Evolutionary conservation across 2,888 invertebrate genomes (phyloP).

Genomic region (Sinotaia quadrata): DNA sequence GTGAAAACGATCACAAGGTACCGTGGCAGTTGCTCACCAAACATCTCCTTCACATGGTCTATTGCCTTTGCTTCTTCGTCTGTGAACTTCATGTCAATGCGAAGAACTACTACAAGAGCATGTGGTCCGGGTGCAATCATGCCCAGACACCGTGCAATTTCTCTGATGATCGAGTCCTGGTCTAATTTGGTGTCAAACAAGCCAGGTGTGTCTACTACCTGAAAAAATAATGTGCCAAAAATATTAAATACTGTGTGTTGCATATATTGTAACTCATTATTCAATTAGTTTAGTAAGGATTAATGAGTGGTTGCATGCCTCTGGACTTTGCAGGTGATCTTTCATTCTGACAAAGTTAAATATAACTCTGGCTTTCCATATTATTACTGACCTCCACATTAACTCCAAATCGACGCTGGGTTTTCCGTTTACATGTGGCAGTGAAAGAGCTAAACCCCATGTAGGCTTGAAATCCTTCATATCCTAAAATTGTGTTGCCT

Average conservation of each 20-base stretch:
- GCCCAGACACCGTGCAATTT: slow-evolving; percentile 15
- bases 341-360: no score
- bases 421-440: slow-evolving; percentile 10
- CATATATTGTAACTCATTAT: no score
- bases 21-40: slow-evolving; percentile 11
- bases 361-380: background rate
- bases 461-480: background rate
- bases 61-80: slow-evolving; percentile 4
- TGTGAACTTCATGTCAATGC: slow-evolving; percentile 11
- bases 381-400: slow-evolving; percentile 2
- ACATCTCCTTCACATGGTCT: slow-evolving; percentile 7
- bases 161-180: background rate
- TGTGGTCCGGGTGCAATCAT: slow-evolving; percentile 19
- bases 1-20: slow-evolving; percentile 25
- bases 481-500: slow-evolving; percentile 15
- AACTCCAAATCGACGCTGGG: background rate
- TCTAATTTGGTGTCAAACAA: slow-evolving; percentile 15
- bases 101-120: slow-evolving; percentile 18
- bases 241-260: no score
- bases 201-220: slow-evolving; percentile 24
- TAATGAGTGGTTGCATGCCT: no score
- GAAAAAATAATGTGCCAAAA: no score
- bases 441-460: background rate
- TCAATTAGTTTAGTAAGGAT: no score
- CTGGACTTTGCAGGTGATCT: no score